Base-by-base conservation (phyloP, 1,140 invertebrate species). In the Diuraphis noxia region DNA sequence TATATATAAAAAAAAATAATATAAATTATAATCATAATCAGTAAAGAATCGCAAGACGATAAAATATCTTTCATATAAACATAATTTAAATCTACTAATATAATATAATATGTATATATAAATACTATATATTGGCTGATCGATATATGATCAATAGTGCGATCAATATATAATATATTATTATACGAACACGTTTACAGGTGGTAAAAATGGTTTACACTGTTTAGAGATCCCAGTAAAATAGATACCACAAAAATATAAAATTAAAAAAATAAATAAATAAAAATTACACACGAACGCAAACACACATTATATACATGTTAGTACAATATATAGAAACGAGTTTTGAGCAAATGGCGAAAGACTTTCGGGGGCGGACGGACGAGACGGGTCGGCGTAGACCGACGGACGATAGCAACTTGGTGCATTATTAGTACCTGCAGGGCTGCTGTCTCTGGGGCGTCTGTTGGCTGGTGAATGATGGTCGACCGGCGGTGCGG, bases 391-490 rank as follows among this genome's bases (percentile, higher is more conserved):
- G 41, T 9, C 30, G 30, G 30, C n/a, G 10, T 0, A 52, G n/a
- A n/a, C n/a, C 34, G 72, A 13, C 17, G 4, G 40, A 9, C 3
- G 4, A 34, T 6, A 13, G 36, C 23, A 30, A 25, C 25, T 8
- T 23, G 72, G 2, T 56, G 30, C 81, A 21, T 6, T 79, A 49
- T 49, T 82, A 91, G 89, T 91, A 91, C 89, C 38, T 88, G 86
- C 56, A 72, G 13, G 89, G 77, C 34, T 91, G 89, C 23, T 91
- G 89, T 43, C 77, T 49, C 25, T 91, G 89, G 36, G 89, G 52
- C 23, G 36, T 81, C 23, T 91, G 89, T 82, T 91, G 89, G 30
- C 89, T 79, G 43, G 89, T 91, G 89, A 82, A 91, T 23, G 89
- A 82, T 4, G 89, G 77, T 19, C 77, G 89, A n/a, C 89, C 89